A percentile compares a stretch with the other conserved stretches of the same genome.
Conservation (phyloP, 2,888 invertebrate genomes). For the Cacoxenus indagator region DNA sequence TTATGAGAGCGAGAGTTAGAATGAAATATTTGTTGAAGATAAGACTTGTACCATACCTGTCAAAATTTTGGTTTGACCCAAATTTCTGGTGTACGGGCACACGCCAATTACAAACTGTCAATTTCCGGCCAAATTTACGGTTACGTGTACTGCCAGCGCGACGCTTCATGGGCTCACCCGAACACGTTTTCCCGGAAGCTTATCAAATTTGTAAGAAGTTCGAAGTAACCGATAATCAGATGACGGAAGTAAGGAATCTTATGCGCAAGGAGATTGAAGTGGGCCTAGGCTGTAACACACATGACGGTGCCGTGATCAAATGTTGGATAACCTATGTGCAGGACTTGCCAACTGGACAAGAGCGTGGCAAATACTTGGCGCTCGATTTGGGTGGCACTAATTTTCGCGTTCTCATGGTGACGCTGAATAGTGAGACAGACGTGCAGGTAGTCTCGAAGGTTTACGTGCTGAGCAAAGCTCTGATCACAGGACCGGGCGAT, state of each 20-base stretch:
- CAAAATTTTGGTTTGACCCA: background rate
- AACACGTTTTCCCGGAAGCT: conserved; percentile 42
- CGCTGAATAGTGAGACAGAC: conserved; percentile 78
- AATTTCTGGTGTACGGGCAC: no score
- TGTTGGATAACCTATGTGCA: conserved; percentile 96
- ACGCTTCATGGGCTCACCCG: background rate
- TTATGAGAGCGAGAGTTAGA: no score
- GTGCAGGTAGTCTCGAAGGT: conserved; percentile 94
- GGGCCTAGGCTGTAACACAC: conserved; percentile 83
- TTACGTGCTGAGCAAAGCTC: conserved; percentile 88
- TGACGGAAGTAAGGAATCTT: conserved; percentile 79
- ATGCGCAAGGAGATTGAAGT: conserved; percentile 81
- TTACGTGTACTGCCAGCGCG: background rate
- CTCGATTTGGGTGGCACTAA: conserved; percentile 97
- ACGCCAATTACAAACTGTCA: background rate
- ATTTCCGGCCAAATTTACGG: no score
- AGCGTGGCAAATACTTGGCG: conserved; percentile 92
- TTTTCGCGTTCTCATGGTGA: conserved; percentile 92
- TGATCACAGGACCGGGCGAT: conserved; percentile 90
- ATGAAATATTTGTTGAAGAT: no score
- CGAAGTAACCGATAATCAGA: conserved; percentile 80
- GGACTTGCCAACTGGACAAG: conserved; percentile 92
- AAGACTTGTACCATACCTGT: no score
- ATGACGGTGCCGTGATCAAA: conserved; percentile 84
- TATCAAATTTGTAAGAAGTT: conserved; percentile 71